Evolutionary conservation across 2,888 invertebrate species (phyloP), one percentile per base, ranked within the genome.

Genomic region (Iphiclides podalirius): DNA sequence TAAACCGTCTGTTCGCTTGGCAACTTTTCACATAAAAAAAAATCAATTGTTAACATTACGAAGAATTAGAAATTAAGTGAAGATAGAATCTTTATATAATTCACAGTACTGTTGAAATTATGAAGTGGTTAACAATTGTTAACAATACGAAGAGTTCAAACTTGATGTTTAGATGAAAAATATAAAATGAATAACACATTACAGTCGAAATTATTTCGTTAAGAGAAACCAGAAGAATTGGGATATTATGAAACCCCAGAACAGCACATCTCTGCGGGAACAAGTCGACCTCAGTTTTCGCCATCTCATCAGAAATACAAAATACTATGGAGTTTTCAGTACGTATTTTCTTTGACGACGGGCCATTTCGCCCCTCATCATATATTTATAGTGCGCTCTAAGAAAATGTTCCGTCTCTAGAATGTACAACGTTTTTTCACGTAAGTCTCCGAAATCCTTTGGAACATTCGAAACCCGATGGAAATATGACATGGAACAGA

Each of bases 381-480:
- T 49, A 34, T 39, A 49, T 49, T 49, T 49, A 43, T 43, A 42
- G 43, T 34, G 26, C 34, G n/a, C 31, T 38, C 11, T 16, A 40
- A 38, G 20, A 12, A 43, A 33, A 37, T 28, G 17, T 42, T 13
- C 36, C 37, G 38, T 43, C 33, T 33, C 37, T 23, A 14, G 38
- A 11, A 37, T 20, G 28, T 38, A 31, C 12, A 20, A n/a, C n/a
- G n/a, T n/a, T n/a, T 26, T 36, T 34, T 43, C 37, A 38, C 14
- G 28, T 39, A 39, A 49, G 23, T 43, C 33, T 15, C 33, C 11
- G n/a, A 39, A 9, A 46, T 31, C 33, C 12, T 9, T 12, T 15
- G 8, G 33, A 49, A 49, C 42, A 49, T 38, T 23, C 9, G 31
- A 47, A 43, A 49, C 14, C 9, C 20, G 15, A 42, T 7, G 11